Evolutionary conservation across 1,140 invertebrate genomes (phyloP).

Genomic region (Elymnias hypermnestra): DNA sequence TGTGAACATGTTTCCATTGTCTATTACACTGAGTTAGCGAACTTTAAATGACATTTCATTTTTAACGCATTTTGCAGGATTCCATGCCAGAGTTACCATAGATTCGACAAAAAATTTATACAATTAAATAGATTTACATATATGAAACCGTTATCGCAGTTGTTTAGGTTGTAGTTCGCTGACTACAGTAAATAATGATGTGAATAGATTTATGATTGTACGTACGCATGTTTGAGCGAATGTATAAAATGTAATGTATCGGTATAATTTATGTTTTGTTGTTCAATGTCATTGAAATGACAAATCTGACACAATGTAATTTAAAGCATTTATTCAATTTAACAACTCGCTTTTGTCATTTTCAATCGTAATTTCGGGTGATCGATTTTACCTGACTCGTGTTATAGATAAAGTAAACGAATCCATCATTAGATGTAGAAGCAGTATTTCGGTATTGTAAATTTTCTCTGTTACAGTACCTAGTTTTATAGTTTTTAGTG

Average conservation of each 20-base stretch:
- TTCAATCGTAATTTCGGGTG: conserved; percentile 45
- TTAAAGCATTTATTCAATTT: conserved; percentile 46
- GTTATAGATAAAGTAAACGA: conserved; percentile 39
- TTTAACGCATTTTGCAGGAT: no score
- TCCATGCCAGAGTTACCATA: conserved; percentile 19
- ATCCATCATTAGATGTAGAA: conserved; percentile 56
- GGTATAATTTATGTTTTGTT: conserved; percentile 44
- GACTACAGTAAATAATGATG: conserved; percentile 14
- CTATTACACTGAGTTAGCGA: conserved; percentile 22
- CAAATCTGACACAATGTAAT: conserved; percentile 33
- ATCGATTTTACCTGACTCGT: conserved; percentile 28
- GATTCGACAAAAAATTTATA: background rate
- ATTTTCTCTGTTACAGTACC: conserved; percentile 52
- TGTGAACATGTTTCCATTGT: conserved; percentile 21
- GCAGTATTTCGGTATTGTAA: conserved; percentile 65
- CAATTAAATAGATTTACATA: background rate
- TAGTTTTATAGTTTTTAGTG: conserved; percentile 64
- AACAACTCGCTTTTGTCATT: conserved; percentile 41
- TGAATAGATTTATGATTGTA: conserved; percentile 59
- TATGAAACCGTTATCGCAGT: no score
- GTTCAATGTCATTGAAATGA: conserved; percentile 40
- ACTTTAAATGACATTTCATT: background rate
- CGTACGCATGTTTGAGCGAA: conserved; percentile 47
- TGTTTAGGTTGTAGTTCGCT: conserved; percentile 26
- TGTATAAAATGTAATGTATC: conserved; percentile 60